These are phyloP conservation scores for Gymnorhina tibicen DNA, from an alignment of 2,113 vertebrate species.

Conservation along the genomic window DNA sequence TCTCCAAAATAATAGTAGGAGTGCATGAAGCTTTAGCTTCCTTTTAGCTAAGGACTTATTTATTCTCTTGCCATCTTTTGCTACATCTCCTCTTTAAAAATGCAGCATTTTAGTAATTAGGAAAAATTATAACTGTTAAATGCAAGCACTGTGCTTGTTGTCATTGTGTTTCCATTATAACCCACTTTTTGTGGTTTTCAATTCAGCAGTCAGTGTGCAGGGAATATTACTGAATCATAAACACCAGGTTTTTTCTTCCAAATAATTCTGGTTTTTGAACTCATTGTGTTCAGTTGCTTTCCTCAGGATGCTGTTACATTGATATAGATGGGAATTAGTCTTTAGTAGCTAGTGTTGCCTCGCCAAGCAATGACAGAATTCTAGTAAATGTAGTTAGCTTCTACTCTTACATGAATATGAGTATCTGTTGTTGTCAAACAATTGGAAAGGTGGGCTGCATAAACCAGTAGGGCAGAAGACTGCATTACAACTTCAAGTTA, in stretches of 20 bases:
- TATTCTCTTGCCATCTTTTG: neutral
- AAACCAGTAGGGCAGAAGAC: neutral
- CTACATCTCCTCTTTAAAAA: neutral
- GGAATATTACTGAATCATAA: neutral
- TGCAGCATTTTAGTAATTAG: neutral
- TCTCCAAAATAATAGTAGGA: neutral
- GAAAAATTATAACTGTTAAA: neutral
- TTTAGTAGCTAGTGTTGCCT: neutral
- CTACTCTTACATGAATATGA: neutral
- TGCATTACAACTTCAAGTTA: neutral
- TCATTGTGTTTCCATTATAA: neutral
- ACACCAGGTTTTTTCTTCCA: neutral
- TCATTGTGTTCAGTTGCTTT: neutral
- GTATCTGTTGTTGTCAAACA: neutral
- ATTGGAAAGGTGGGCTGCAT: neutral
- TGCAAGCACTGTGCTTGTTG: fast-evolving
- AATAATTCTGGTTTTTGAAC: neutral
- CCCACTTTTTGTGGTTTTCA: neutral
- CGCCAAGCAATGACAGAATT: neutral
- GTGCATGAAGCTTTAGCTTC: neutral
- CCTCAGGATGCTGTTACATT: neutral
- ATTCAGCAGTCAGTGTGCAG: neutral
- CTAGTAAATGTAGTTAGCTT: neutral
- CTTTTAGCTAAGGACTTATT: neutral
- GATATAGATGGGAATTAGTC: neutral